phyloP scores from a whole-genome alignment of 2,888 invertebrate species.

The Lycophotia porphyrea region DNA sequence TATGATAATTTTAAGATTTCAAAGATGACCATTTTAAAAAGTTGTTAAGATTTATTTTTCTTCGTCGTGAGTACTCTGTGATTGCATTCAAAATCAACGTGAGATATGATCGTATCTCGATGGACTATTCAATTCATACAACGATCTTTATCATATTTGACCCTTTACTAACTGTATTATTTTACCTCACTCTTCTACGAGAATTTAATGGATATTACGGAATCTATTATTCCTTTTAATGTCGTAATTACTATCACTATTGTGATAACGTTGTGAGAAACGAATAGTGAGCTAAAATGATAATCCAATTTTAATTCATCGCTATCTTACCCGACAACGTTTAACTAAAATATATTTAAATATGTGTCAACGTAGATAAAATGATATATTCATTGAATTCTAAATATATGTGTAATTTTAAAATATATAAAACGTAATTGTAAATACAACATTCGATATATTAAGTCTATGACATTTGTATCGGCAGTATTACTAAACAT shows the following conservation, averaged over 20 bases:
- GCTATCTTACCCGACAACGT: slow-evolving; percentile 59
- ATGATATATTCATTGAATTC: slow-evolving; percentile 80
- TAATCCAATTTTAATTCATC: slow-evolving; percentile 63
- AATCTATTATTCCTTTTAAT: slow-evolving; percentile 72
- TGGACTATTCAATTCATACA: slow-evolving; percentile 70
- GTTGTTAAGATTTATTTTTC: slow-evolving; percentile 22
- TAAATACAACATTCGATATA: slow-evolving; percentile 83
- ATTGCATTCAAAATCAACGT: slow-evolving; percentile 50
- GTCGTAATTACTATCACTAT: slow-evolving; percentile 75
- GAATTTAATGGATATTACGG: slow-evolving; percentile 63
- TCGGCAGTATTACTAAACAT: slow-evolving; percentile 72
- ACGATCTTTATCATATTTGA: slow-evolving; percentile 70
- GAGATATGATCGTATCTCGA: slow-evolving; percentile 37
- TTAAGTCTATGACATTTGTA: slow-evolving; percentile 82
- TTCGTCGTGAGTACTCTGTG: slow-evolving; percentile 53
- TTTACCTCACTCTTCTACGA: slow-evolving; percentile 71
- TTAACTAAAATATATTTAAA: slow-evolving; percentile 67
- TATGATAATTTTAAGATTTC: slow-evolving; percentile 61
- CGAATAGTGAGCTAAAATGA: slow-evolving; percentile 72
- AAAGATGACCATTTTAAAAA: slow-evolving; percentile 45
- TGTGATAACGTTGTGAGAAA: slow-evolving; percentile 71
- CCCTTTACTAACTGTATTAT: slow-evolving; percentile 59
- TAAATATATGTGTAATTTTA: slow-evolving; percentile 81
- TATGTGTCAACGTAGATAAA: slow-evolving; percentile 78
- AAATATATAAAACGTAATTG: slow-evolving; percentile 76